Percentiles rank a stretch among this genome's conserved stretches.
These are phyloP conservation scores for Hirudinaria manillensis DNA, from an alignment of 2,888 invertebrate genomes.

Conservation along the genomic window DNA sequence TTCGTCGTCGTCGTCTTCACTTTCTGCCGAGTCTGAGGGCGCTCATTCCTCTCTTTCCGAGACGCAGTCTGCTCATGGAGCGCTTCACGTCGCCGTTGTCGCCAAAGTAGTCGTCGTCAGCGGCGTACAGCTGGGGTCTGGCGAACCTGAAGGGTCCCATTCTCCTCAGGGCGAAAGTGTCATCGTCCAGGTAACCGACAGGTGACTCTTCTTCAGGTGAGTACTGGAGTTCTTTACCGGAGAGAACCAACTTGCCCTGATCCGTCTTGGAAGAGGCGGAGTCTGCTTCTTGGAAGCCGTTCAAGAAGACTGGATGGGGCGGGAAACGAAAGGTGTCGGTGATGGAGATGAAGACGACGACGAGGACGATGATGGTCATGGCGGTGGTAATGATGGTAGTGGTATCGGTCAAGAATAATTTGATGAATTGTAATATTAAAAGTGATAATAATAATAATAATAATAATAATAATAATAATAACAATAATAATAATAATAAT, in stretches of 20 bases:
- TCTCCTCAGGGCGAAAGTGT: not conserved
- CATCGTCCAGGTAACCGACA: constrained; percentile 1
- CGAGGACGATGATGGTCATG: too few species aligned
- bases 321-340: too few species aligned
- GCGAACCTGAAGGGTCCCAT: not conserved
- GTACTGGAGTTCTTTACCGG: not conserved
- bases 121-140: not conserved
- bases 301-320: not conserved
- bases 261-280: too few species aligned
- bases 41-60: constrained; percentile 5
- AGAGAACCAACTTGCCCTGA: too few species aligned
- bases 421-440: too few species aligned
- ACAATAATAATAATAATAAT: too few species aligned
- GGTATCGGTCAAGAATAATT: too few species aligned
- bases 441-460: too few species aligned
- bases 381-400: too few species aligned
- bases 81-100: constrained; percentile 3
- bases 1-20: not conserved
- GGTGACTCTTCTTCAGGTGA: not conserved
- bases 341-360: too few species aligned
- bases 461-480: too few species aligned
- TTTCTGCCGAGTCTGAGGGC: constrained; percentile 1
- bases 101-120: not conserved
- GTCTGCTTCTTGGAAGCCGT: not conserved
- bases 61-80: constrained; percentile 1